Base-by-base conservation (phyloP, 2,113 vertebrate genomes). In the Sigmodon hispidus region DNA sequence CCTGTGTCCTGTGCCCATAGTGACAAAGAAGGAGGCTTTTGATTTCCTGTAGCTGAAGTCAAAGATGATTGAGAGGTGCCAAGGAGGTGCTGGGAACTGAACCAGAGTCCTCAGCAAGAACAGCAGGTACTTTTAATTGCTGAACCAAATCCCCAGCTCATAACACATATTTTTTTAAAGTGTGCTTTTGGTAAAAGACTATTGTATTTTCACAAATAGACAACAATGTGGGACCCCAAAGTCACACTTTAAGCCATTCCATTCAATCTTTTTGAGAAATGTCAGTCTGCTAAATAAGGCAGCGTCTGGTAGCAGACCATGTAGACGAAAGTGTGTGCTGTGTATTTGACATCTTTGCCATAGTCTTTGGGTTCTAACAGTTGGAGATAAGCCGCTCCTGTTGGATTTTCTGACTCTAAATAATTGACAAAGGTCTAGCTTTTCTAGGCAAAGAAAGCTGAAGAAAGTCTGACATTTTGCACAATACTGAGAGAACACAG, bases 401-500 rank as follows among this genome's bases (percentile, higher is more conserved):
- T 79, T 72, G 17, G 52, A 94, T 83, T 57, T 87, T 87, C 29
- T 88, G 26, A 17, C 45, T 92, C 26, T 76, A 86, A 89, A 87
- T 83, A 91, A 67, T 93, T 81, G 63, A 87, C 63, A 73, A 89
- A 95, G 55, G 22, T 9, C 63, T 72, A 45, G 21, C 1, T 34
- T 89, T 93, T 93, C 63, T 55, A 77, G 81, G 59, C 19, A 45
- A 52, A 67, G 26, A 77, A 70, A 95, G 36, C 29, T 48, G 45
- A 85, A 92, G 48, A 72, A 90, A 93, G 69, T 15, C 52, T 86
- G 86, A 81, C 34, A 59, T 96, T 94, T 92, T 87, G 34, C 55
- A 83, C 40, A 76, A 67, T 48, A 48, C 24, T 22, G 45, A 67
- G 15, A 40, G 17, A 84, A 59, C 61, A 93, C 10, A 81, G 80